Evolutionary conservation across 1,140 invertebrate genomes (phyloP), one percentile per base, ranked within the genome.

Genomic region (Papilio polyxenes): DNA sequence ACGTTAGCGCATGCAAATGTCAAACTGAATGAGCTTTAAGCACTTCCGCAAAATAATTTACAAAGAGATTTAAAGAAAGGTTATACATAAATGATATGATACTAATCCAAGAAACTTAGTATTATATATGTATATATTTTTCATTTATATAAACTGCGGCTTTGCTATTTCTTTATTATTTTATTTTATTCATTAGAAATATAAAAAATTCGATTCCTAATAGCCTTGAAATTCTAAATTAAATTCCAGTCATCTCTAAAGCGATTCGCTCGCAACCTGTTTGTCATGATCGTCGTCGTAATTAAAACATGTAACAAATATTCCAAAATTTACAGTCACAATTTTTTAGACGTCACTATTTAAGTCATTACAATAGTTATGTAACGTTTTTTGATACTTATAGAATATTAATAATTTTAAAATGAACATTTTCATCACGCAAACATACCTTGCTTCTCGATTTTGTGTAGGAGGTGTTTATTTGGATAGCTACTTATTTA

Each of bases 1-100:
- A 72, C 31, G 31, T 69, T 72, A 40, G 65, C 13, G 23, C 65
- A 72, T 72, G 13, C 13, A 72, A 72, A 72, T 72, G 65, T 72
- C 65, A 72, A 72, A 72, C 31, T 72, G 11, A 72, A 72, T 72
- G 31, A 72, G 65, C 65, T 72, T 37, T 17, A 72, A 72, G 13
- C 31, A 23, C 65, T 72, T 40, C 62, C 62, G 23, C 23, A 15
- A 15, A 65, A 65, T 13, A 3, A 72, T 1, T 72, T 72, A 72
- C 65, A 72, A 69, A 11, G 13, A 13, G 20, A 31, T 10, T 31
- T 65, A 65, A 31, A 31, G 7, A 11, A 69, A 20, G 3, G n/a
- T n/a, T n/a, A 31, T 31, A 11, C 0, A 69, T 37, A 37, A 69
- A 31, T 37, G 23, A 69, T 17, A 65, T 69, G 11, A 31, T 3